Conservation (phyloP, 2,888 invertebrate genomes). For the Teleogryllus oceanicus region DNA sequence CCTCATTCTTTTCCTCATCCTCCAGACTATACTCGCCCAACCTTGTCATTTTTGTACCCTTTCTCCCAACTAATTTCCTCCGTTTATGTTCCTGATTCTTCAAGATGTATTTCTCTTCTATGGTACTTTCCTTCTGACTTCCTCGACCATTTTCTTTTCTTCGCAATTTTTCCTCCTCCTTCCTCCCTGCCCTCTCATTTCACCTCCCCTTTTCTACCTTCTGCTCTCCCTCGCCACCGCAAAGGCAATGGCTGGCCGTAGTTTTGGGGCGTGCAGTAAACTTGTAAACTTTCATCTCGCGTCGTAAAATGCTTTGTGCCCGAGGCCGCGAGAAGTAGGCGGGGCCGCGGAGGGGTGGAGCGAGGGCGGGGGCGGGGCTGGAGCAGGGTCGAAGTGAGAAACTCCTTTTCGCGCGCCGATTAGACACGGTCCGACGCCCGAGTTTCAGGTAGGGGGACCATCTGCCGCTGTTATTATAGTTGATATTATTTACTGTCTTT, state of each 20-base stretch:
- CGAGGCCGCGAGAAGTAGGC: background rate
- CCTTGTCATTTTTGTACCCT: too few species aligned
- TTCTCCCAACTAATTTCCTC: too few species aligned
- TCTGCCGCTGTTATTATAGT: too few species aligned
- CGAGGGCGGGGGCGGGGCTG: background rate
- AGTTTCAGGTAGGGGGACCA: background rate
- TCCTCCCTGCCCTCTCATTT: background rate
- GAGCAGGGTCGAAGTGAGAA: background rate
- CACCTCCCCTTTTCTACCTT: background rate
- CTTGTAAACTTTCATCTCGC: constrained; percentile 11
- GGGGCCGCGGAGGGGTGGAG: background rate
- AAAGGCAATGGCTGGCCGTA: background rate
- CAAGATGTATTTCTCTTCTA: too few species aligned
- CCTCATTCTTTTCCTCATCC: too few species aligned
- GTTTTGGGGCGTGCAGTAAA: background rate
- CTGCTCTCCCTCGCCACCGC: background rate
- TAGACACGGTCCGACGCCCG: background rate
- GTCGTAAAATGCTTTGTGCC: constrained; percentile 9
- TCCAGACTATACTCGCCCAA: too few species aligned
- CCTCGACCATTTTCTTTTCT: too few species aligned
- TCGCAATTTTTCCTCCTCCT: background rate
- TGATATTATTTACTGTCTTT: too few species aligned
- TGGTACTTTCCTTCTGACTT: too few species aligned
- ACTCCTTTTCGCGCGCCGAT: background rate
- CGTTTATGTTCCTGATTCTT: too few species aligned